Base-by-base conservation (phyloP, 2,797 vertebrate genomes). In the Nasua narica region DNA sequence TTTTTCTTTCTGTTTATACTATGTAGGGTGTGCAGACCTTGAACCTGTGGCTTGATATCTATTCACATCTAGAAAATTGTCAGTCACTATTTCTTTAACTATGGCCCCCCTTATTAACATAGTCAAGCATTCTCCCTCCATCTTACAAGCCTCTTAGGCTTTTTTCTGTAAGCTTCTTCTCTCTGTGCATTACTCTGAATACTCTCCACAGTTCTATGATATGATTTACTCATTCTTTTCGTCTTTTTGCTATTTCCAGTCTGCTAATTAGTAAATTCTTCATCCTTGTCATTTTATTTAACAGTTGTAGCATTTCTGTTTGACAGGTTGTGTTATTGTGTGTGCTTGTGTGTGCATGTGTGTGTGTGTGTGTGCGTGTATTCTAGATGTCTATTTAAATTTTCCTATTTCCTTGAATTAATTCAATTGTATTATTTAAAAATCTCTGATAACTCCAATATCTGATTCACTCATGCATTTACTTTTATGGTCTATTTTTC, bases 371-470 rank as follows among this genome's bases (percentile, higher is more conserved):
- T 74, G 7, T 72, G 14, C 21, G 0, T 40, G 83, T 19, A 94
- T 62, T 82, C 21, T 65, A 87, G 21, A 3, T 79, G 3, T 77
- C 50, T 91, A 27, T 4, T 67, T 19, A 92, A 93, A 54, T 81
- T 94, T 95, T 23, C 19, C 5, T 50, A 15, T 79, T 92, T 88
- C 94, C 88, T 52, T 81, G 12, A 92, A 85, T 65, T 95, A 37
- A 15, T 60, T 76, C 46, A 90, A 32, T 52, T 70, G 7, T 70
- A 3, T 72, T 60, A 27, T 83, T 93, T 93, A 58, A 29, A 94
- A 50, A 19, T 58, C 5, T 90, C 19, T 92, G 18, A 18, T 58
- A 78, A 87, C 2, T 52, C 25, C 11, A 76, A 9, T 84, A 65
- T 91, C 19, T 72, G 18, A 85, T 65, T 95, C 25, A 78, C 1